Evolutionary conservation across 2,888 invertebrate species (phyloP).

Genomic region (Meteorus cinctellus): DNA sequence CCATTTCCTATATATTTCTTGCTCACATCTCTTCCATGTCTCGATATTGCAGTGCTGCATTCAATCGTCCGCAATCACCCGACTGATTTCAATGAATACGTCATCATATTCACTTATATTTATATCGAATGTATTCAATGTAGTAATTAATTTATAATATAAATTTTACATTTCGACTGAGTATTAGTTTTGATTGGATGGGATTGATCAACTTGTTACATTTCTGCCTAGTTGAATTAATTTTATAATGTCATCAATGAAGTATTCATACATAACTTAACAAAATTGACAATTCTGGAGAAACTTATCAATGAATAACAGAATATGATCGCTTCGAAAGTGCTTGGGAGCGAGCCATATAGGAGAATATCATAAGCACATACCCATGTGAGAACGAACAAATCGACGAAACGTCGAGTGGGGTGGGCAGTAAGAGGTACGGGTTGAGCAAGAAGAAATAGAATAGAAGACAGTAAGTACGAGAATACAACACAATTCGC

Average conservation of each 20-base stretch:
- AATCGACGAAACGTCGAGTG: background rate
- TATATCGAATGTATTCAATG: background rate
- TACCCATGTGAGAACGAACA: background rate
- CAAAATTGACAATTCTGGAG: too few species aligned
- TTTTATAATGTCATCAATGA: too few species aligned
- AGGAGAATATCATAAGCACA: background rate
- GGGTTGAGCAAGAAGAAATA: background rate
- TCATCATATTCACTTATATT: constrained; percentile 7
- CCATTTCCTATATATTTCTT: constrained; percentile 3
- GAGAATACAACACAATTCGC: background rate
- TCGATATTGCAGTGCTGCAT: constrained; percentile 30
- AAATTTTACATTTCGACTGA: background rate
- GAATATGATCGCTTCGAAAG: background rate
- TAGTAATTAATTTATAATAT: background rate
- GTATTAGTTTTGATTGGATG: background rate
- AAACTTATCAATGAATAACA: background rate
- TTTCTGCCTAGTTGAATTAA: too few species aligned
- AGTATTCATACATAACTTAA: too few species aligned
- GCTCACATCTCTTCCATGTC: background rate
- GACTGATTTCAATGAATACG: constrained; percentile 12
- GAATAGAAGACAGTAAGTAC: background rate
- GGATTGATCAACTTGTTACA: too few species aligned
- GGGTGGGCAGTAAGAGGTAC: background rate
- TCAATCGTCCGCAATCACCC: constrained; percentile 32
- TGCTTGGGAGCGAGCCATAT: background rate